Percentiles rank a stretch among this genome's conserved stretches.
Evolutionary conservation across 2,888 invertebrate species (phyloP).

Genomic region (Rotaria magnacalcarata): DNA sequence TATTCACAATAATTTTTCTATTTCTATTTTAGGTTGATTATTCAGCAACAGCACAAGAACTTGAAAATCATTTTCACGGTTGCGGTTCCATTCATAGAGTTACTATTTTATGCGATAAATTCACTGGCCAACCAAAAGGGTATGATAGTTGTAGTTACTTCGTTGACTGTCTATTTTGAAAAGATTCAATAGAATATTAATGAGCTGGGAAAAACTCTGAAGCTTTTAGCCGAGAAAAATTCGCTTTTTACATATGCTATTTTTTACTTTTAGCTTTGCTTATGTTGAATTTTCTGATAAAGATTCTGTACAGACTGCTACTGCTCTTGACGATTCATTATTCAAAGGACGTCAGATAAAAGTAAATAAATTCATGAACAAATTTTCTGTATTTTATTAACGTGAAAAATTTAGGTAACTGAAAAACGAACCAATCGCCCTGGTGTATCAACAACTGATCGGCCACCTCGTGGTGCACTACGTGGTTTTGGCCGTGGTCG

Average conservation of each 20-base stretch:
- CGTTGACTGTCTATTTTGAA: too few relatives aligned
- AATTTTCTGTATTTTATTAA: too few relatives aligned
- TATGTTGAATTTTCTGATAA: conserved; percentile 97
- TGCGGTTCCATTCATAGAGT: conserved; percentile 98
- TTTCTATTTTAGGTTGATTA: conserved; percentile 67
- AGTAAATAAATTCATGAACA: conserved; percentile 62
- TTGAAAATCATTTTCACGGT: conserved; percentile 97
- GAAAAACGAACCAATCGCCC: conserved; percentile 96
- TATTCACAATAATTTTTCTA: too few relatives aligned
- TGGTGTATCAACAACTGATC: conserved; percentile 86
- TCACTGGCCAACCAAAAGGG: conserved; percentile 96
- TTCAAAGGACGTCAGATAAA: conserved; percentile 97
- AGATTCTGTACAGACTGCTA: conserved; percentile 91
- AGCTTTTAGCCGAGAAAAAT: too few relatives aligned
- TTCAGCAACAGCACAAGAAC: conserved; percentile 93
- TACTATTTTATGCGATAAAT: conserved; percentile 97
- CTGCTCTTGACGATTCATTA: conserved; percentile 94
- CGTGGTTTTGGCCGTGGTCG: conserved; percentile 39
- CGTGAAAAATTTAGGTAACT: conserved; percentile 60
- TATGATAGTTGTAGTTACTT: neutral
- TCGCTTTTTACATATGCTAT: neutral
- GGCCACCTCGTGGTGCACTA: conserved; percentile 60
- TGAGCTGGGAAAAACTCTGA: too few relatives aligned
- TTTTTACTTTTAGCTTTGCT: conserved; percentile 68
- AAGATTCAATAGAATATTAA: too few relatives aligned